Evolutionary conservation across 2,113 vertebrate genomes (phyloP).

Genomic region (Ivindomyrus marchei): DNA sequence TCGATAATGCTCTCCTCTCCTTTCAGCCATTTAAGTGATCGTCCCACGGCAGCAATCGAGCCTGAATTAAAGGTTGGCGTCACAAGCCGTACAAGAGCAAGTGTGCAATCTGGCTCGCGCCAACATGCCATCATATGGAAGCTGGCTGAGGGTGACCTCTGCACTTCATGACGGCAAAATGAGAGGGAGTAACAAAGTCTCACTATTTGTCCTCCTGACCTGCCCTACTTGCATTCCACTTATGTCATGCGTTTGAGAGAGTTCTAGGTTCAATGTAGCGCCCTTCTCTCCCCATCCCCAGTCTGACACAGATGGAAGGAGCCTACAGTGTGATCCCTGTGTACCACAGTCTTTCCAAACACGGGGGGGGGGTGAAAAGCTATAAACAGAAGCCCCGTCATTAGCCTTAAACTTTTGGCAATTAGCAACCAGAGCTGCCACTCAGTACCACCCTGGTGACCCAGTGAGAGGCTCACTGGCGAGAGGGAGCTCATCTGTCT

Average conservation of each 20-base stretch:
- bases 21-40: not conserved
- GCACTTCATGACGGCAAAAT: not conserved
- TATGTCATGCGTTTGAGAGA: not conserved
- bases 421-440: slow-evolving; percentile 31
- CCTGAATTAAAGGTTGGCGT: not conserved
- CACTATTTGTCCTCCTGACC: not conserved
- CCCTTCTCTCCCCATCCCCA: not conserved
- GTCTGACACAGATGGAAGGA: not conserved
- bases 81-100: not conserved
- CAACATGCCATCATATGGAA: not conserved
- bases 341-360: not conserved
- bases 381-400: slow-evolving; percentile 24
- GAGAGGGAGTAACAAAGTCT: not conserved
- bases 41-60: not conserved
- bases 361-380: slow-evolving; percentile 21
- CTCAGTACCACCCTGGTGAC: slow-evolving; percentile 24
- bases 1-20: slow-evolving; percentile 3
- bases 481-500: slow-evolving; percentile 20
- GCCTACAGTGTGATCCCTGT: not conserved
- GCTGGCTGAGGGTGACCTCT: not conserved
- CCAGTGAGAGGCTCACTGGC: slow-evolving; percentile 21
- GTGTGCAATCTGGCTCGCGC: not conserved
- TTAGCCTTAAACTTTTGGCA: not conserved
- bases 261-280: not conserved
- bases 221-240: not conserved